phyloP scores from a whole-genome alignment of 2,888 invertebrate genomes.

The Blastobasis adustella region DNA sequence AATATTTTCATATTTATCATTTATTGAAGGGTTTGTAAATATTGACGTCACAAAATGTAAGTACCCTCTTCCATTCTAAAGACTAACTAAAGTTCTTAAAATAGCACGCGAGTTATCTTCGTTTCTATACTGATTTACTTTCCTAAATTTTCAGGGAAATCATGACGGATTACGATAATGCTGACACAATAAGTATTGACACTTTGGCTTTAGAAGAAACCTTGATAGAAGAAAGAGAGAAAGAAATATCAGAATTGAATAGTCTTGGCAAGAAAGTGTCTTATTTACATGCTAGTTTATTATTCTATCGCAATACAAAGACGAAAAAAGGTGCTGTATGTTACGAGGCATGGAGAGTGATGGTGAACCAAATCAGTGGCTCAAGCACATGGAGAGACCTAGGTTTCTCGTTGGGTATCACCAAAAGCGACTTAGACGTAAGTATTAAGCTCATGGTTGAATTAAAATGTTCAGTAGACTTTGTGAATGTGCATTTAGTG shows the following conservation, averaged over 20 bases:
- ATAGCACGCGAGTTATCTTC: neutral
- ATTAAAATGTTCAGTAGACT: neutral
- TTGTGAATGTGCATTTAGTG: neutral
- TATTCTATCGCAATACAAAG: conserved; percentile 56
- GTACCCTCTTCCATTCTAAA: neutral
- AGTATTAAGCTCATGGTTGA: conserved; percentile 21
- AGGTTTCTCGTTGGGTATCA: conserved; percentile 47
- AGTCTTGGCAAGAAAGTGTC: conserved; percentile 53
- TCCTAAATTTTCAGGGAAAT: conserved; percentile 42
- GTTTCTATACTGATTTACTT: conserved; percentile 1
- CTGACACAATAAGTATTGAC: conserved; percentile 54
- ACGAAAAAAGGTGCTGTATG: conserved; percentile 50
- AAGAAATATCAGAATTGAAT: conserved; percentile 47
- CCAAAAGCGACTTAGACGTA: conserved; percentile 57
- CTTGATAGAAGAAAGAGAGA: conserved; percentile 44
- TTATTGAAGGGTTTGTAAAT: neutral
- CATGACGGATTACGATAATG: conserved; percentile 37
- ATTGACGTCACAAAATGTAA: neutral
- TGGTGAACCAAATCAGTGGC: conserved; percentile 56
- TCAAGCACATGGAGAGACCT: conserved; percentile 58
- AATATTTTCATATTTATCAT: neutral
- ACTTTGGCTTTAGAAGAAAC: conserved; percentile 51
- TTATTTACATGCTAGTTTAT: conserved; percentile 50
- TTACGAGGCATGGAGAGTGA: conserved; percentile 53
- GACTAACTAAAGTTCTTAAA: neutral